Conservation (phyloP, 2,797 vertebrate genomes). For the Stomatorhinus walkeri region DNA sequence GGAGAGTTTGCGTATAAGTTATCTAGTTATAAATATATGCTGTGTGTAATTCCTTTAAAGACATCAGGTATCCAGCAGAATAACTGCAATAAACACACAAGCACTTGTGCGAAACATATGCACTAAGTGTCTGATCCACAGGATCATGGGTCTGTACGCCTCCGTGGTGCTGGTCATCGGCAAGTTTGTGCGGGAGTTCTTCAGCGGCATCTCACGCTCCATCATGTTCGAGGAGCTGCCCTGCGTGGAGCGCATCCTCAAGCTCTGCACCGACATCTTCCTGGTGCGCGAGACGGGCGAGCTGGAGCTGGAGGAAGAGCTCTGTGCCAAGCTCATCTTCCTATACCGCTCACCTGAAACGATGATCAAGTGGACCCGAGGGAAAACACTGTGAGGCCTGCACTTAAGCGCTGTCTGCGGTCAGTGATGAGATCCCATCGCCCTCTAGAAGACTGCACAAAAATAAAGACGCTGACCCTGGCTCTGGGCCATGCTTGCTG, state of each 20-base stretch:
- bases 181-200: slow-evolving; percentile 89
- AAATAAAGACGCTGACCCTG: not conserved
- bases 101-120: not conserved
- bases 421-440: slow-evolving; percentile 32
- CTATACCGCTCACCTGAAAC: slow-evolving; percentile 91
- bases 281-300: slow-evolving; percentile 87
- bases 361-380: slow-evolving; percentile 92
- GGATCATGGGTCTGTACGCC: slow-evolving; percentile 88
- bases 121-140: slow-evolving; percentile 36
- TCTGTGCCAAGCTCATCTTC: slow-evolving; percentile 92
- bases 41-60: not conserved
- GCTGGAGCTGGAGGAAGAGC: slow-evolving; percentile 86
- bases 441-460: slow-evolving; percentile 32
- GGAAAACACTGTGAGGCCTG: slow-evolving; percentile 70
- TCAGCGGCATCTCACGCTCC: slow-evolving; percentile 89
- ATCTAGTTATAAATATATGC: not conserved
- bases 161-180: slow-evolving; percentile 89
- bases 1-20: not conserved
- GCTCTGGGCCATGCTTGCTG: not conserved
- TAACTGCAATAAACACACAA: not conserved
- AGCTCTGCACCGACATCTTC: slow-evolving; percentile 92
- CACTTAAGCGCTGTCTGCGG: not conserved
- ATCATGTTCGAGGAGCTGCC: slow-evolving; percentile 96
- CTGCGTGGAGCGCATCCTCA: slow-evolving; percentile 85
- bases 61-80: not conserved